Evolutionary conservation across 1,140 invertebrate genomes (phyloP).

Genomic region (Rhyacophila brunnea): DNA sequence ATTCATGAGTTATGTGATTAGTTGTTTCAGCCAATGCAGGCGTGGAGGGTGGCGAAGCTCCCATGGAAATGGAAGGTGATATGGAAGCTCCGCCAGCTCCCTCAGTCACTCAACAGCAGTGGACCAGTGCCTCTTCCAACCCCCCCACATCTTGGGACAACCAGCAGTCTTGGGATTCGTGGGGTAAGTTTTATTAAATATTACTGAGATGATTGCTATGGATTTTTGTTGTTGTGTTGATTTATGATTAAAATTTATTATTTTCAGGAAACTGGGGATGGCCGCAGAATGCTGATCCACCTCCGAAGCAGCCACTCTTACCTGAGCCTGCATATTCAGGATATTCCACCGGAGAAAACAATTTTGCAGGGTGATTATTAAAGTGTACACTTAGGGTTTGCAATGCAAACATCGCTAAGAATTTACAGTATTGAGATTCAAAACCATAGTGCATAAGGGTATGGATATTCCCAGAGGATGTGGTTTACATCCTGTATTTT

Average conservation of each 20-base stretch:
- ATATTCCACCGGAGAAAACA: constrained; percentile 19
- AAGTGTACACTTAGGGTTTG: too few relatives aligned
- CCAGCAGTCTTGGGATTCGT: constrained; percentile 57
- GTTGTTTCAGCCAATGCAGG: too few relatives aligned
- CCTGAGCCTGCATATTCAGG: constrained; percentile 35
- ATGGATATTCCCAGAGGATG: too few relatives aligned
- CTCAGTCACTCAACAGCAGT: constrained; percentile 41
- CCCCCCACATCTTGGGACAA: constrained; percentile 48
- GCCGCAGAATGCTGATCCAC: background rate
- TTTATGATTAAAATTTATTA: background rate
- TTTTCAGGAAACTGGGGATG: constrained; percentile 21
- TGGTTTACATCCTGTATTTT: too few relatives aligned
- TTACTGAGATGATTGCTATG: background rate
- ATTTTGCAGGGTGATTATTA: constrained; percentile 13
- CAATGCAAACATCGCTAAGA: too few relatives aligned
- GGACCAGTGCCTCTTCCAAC: constrained; percentile 40
- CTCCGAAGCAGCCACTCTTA: constrained; percentile 36
- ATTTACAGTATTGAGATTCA: too few relatives aligned
- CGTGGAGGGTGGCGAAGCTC: constrained; percentile 72
- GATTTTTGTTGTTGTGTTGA: background rate
- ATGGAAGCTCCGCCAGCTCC: constrained; percentile 47
- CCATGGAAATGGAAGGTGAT: constrained; percentile 75
- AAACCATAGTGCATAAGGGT: too few relatives aligned
- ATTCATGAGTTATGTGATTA: too few relatives aligned
- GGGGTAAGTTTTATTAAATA: constrained; percentile 48